A percentile compares a stretch with the other conserved stretches of the same genome.
phyloP scores from a whole-genome alignment of 2,113 vertebrate genomes.

The Pardalotus punctatus region DNA sequence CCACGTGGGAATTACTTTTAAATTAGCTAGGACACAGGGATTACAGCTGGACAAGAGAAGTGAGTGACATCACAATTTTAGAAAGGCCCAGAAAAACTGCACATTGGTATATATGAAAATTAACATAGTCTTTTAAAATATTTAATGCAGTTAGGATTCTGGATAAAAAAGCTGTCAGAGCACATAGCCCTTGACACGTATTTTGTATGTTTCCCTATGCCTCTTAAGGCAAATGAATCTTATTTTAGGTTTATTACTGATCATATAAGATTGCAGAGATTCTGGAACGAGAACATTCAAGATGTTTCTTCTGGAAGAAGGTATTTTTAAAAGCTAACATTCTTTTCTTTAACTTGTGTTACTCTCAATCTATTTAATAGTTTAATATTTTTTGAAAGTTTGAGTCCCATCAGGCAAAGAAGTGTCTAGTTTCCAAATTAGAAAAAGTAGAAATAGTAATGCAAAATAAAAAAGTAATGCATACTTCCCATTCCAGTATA shows the following conservation, averaged over 20 bases:
- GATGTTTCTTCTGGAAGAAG: neutral
- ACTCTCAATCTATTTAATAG: neutral
- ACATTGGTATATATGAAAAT: neutral
- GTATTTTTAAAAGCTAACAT: neutral
- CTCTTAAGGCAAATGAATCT: neutral
- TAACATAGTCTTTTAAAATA: neutral
- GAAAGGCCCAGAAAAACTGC: neutral
- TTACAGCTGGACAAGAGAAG: neutral
- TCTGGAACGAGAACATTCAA: neutral
- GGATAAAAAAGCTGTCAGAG: neutral
- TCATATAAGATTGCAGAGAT: neutral
- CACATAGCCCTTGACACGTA: neutral
- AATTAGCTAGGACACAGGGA: neutral
- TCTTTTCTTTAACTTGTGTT: neutral
- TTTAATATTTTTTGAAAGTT: neutral
- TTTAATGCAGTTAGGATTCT: neutral
- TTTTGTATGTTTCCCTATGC: neutral
- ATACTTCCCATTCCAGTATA: neutral
- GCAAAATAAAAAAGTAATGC: neutral
- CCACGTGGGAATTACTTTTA: neutral
- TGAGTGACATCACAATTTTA: accelerated
- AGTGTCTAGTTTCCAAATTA: neutral
- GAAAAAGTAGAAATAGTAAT: too few species aligned
- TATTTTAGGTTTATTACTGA: neutral
- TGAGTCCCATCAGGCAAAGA: neutral